Percentiles rank a stretch among this genome's conserved stretches.
phyloP scores from a whole-genome alignment of 1,140 invertebrate species.

The Drosophila leontia region DNA sequence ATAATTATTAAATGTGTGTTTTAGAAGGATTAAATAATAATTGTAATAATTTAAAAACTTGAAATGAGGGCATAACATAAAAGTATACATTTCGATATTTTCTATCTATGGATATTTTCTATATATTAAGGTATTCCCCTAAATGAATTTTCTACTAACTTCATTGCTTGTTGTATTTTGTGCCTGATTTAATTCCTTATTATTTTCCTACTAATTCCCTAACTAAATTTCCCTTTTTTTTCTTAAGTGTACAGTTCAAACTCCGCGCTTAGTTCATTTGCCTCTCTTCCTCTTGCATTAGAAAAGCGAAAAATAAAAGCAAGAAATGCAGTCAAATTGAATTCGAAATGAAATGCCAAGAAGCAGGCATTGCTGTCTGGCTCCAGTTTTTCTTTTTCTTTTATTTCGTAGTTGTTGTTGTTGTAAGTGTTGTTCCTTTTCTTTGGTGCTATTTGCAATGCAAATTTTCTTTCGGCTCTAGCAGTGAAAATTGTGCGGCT shows the following conservation, averaged over 20 bases:
- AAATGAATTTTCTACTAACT: neutral
- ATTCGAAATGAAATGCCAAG: conserved; percentile 76
- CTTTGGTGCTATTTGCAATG: conserved; percentile 65
- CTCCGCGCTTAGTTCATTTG: conserved; percentile 82
- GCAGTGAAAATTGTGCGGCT: conserved; percentile 72
- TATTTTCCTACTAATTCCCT: neutral
- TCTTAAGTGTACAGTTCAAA: conserved; percentile 58
- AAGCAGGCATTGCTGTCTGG: conserved; percentile 66
- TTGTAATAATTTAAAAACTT: neutral
- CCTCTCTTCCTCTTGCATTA: conserved; percentile 72
- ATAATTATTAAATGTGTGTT: neutral
- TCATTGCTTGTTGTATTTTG: neutral
- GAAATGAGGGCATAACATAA: neutral
- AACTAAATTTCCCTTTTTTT: neutral
- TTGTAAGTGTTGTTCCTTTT: conserved; percentile 11
- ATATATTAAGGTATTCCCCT: neutral
- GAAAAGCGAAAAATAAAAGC: conserved; percentile 59
- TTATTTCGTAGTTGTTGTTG: conserved; percentile 8
- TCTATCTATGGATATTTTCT: neutral
- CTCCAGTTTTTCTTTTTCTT: conserved; percentile 59
- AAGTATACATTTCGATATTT: neutral
- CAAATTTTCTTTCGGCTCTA: conserved; percentile 70
- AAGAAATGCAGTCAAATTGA: conserved; percentile 69
- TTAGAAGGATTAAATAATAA: no score
- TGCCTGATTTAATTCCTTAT: neutral